These are phyloP conservation scores for Ennomos quercinarius DNA, from an alignment of 2,888 invertebrate genomes.

Conservation along the genomic window DNA sequence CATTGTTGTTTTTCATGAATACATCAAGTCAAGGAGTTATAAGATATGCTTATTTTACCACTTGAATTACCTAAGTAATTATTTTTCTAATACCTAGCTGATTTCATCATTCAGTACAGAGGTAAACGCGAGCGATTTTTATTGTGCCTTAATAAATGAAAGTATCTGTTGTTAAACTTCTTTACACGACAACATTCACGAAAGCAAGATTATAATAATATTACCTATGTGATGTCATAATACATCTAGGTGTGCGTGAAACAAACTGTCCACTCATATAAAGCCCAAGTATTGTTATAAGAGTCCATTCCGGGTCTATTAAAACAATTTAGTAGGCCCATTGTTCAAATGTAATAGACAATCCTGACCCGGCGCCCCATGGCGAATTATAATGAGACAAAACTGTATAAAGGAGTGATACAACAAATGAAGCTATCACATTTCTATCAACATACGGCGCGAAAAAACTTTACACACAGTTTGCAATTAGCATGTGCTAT, in stretches of 20 bases:
- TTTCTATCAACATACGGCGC: slow-evolving; percentile 69
- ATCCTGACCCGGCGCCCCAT: slow-evolving; percentile 70
- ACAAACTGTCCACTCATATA: neutral
- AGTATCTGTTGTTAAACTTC: too few species aligned
- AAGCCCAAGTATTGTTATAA: slow-evolving; percentile 3
- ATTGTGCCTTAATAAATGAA: too few species aligned
- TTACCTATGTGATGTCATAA: too few species aligned
- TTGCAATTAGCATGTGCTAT: slow-evolving; percentile 44
- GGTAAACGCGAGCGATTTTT: too few species aligned
- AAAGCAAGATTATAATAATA: too few species aligned
- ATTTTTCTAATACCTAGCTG: too few species aligned
- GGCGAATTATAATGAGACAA: slow-evolving; percentile 79
- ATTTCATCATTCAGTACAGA: too few species aligned
- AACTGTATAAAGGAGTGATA: slow-evolving; percentile 64
- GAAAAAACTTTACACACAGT: slow-evolving; percentile 55
- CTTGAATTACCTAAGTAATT: too few species aligned
- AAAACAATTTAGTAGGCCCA: slow-evolving; percentile 81
- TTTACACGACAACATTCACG: too few species aligned
- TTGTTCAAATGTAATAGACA: slow-evolving; percentile 73
- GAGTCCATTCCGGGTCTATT: slow-evolving; percentile 59
- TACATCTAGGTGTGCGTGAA: neutral
- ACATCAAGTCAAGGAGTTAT: too few species aligned
- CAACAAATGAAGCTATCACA: slow-evolving; percentile 81
- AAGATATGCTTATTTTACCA: too few species aligned
- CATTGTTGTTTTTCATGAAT: too few species aligned